These are phyloP conservation scores for Euclidia mi DNA, from an alignment of 2,888 invertebrate species.

Conservation along the genomic window DNA sequence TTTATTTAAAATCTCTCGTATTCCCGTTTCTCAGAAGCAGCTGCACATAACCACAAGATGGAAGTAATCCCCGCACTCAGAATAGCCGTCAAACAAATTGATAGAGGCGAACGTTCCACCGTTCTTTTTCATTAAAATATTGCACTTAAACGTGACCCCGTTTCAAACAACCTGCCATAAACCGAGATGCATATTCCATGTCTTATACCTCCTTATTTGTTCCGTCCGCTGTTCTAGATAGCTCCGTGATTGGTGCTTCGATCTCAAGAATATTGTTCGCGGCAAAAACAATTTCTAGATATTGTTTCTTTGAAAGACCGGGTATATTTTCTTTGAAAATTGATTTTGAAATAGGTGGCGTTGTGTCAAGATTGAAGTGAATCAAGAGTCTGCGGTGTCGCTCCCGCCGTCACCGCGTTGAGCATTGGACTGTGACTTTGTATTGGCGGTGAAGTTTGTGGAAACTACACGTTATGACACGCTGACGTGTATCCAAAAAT, in stretches of 20 bases:
- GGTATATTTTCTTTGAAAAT: slow-evolving; percentile 57
- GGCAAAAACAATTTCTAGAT: slow-evolving; percentile 56
- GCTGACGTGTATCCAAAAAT: too few relatives aligned
- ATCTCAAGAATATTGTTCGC: slow-evolving; percentile 51
- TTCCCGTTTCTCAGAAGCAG: not conserved
- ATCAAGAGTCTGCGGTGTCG: slow-evolving; percentile 37
- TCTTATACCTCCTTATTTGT: slow-evolving; percentile 58
- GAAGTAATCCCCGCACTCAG: slow-evolving; percentile 36
- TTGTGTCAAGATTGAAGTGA: slow-evolving; percentile 55
- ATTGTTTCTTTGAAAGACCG: slow-evolving; percentile 56
- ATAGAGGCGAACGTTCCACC: slow-evolving; percentile 38
- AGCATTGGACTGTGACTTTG: slow-evolving; percentile 11
- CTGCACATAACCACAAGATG: slow-evolving; percentile 4
- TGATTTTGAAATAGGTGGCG: slow-evolving; percentile 54
- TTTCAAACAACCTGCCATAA: slow-evolving; percentile 32
- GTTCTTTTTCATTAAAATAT: slow-evolving; percentile 58
- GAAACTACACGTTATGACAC: slow-evolving; percentile 2
- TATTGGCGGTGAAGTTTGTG: slow-evolving; percentile 10
- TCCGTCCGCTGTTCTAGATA: slow-evolving; percentile 42
- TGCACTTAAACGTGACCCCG: slow-evolving; percentile 53
- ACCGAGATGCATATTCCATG: slow-evolving; percentile 50
- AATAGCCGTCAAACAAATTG: slow-evolving; percentile 50
- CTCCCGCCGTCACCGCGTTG: slow-evolving; percentile 4
- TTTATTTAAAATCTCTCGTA: not conserved
- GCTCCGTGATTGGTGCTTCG: slow-evolving; percentile 52